Percentiles rank a stretch among this genome's conserved stretches.
Conservation (phyloP, 2,888 invertebrate genomes). For the Ceriagrion tenellum region DNA sequence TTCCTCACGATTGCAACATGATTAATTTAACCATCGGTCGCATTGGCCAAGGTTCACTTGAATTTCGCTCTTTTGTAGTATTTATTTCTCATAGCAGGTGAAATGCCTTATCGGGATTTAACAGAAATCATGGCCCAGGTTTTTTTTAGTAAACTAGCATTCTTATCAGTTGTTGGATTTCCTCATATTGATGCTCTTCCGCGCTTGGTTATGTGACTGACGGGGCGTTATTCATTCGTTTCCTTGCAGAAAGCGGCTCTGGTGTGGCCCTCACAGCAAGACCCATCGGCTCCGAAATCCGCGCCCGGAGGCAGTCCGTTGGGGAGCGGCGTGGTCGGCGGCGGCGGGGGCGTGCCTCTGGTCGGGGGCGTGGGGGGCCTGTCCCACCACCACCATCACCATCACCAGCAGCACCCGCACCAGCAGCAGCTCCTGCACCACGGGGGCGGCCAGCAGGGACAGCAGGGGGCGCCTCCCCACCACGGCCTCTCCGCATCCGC, state of each 20-base stretch:
- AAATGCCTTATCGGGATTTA: too few species aligned
- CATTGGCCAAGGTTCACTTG: too few species aligned
- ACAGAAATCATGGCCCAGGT: too few species aligned
- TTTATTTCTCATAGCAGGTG: too few species aligned
- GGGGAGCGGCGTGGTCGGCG: slow-evolving; percentile 80
- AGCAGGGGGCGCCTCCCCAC: slow-evolving; percentile 70
- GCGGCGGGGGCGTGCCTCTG: slow-evolving; percentile 80
- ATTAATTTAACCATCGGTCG: too few species aligned
- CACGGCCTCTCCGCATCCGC: slow-evolving; percentile 66
- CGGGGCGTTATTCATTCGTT: slow-evolving; percentile 64
- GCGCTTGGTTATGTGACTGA: too few species aligned
- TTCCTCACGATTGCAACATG: too few species aligned
- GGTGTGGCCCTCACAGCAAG: slow-evolving; percentile 80
- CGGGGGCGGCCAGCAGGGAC: slow-evolving; percentile 77
- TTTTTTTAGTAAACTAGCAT: too few species aligned
- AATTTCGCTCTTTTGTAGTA: too few species aligned
- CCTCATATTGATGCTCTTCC: too few species aligned
- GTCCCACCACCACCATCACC: slow-evolving; percentile 71
- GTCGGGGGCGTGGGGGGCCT: slow-evolving; percentile 71
- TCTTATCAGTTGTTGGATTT: too few species aligned
- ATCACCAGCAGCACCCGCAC: slow-evolving; percentile 45
- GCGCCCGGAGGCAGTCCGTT: slow-evolving; percentile 76
- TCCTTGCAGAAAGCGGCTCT: slow-evolving; percentile 79
- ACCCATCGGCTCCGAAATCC: slow-evolving; percentile 65
- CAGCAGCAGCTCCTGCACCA: slow-evolving; percentile 66